Percentiles rank a stretch among this genome's conserved stretches.
phyloP scores from a whole-genome alignment of 2,797 vertebrate genomes.

The Danio kyathit region DNA sequence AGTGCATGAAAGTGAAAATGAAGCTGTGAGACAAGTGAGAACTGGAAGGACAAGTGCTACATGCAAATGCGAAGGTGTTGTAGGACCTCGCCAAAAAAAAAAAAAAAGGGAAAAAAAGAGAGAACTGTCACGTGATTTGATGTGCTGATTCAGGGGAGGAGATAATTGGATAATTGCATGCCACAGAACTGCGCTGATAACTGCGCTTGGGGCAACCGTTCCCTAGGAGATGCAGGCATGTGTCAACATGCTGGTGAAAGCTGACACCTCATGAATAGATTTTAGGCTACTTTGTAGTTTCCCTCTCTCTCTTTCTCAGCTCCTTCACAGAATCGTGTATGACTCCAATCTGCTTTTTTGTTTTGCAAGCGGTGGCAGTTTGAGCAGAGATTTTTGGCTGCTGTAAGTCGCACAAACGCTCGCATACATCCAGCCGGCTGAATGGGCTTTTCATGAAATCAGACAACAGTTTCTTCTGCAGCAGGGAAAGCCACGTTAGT shows the following conservation, averaged over 20 bases:
- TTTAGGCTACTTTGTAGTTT: slow-evolving; percentile 70
- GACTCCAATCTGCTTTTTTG: slow-evolving; percentile 36
- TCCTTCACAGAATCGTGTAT: slow-evolving; percentile 35
- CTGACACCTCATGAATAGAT: slow-evolving; percentile 75
- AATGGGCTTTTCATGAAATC: slow-evolving; percentile 50
- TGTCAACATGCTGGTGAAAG: slow-evolving; percentile 76
- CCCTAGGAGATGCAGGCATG: slow-evolving; percentile 77
- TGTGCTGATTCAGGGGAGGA: slow-evolving; percentile 73
- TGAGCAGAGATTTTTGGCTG: slow-evolving; percentile 22
- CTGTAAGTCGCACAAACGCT: slow-evolving; percentile 26
- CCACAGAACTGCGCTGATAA: slow-evolving; percentile 73
- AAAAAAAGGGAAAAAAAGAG: background rate
- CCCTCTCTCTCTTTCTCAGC: background rate
- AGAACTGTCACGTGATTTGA: slow-evolving; percentile 59
- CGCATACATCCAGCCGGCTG: slow-evolving; percentile 25
- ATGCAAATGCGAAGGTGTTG: slow-evolving; percentile 64
- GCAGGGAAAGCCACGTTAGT: slow-evolving; percentile 30
- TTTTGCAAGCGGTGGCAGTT: slow-evolving; percentile 32
- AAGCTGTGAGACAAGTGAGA: slow-evolving; percentile 48
- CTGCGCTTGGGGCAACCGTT: slow-evolving; percentile 74
- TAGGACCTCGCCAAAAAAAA: slow-evolving; percentile 45
- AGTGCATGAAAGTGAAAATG: slow-evolving; percentile 45
- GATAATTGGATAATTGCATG: slow-evolving; percentile 79
- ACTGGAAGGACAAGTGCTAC: slow-evolving; percentile 64
- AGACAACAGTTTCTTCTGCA: slow-evolving; percentile 43